These are phyloP conservation scores for Himalopsyche japonica DNA, from an alignment of 2,888 invertebrate genomes.

Conservation along the genomic window DNA sequence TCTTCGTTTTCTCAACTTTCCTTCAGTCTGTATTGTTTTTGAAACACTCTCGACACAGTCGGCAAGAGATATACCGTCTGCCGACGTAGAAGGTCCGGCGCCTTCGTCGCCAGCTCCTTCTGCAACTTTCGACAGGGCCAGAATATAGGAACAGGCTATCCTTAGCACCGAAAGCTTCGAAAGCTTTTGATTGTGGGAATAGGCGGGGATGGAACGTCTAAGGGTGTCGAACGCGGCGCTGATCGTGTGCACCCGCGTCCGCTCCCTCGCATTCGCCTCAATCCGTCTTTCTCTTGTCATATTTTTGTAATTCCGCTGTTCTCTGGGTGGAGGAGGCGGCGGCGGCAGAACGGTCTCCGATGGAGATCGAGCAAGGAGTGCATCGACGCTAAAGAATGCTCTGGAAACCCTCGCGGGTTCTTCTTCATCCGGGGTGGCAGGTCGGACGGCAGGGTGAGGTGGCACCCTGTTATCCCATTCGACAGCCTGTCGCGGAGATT, in stretches of 20 bases:
- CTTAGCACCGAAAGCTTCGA: constrained; percentile 90
- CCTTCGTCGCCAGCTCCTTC: constrained; percentile 75
- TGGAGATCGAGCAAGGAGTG: constrained; percentile 25
- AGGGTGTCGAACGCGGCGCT: constrained; percentile 93
- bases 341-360: constrained; percentile 27
- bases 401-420: background rate
- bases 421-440: constrained; percentile 48
- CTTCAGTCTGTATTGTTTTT: constrained; percentile 90
- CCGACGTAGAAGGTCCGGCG: constrained; percentile 45
- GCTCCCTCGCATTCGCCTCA: constrained; percentile 91
- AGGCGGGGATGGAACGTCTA: constrained; percentile 82
- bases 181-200: constrained; percentile 90
- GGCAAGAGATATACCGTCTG: constrained; percentile 65
- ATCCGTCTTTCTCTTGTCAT: constrained; percentile 92
- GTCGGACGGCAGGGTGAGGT: constrained; percentile 71
- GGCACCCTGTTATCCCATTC: constrained; percentile 47
- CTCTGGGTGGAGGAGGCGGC: constrained; percentile 49
- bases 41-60: constrained; percentile 86
- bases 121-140: constrained; percentile 79
- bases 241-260: constrained; percentile 92
- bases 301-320: constrained; percentile 90
- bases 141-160: constrained; percentile 92
- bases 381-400: constrained; percentile 28
- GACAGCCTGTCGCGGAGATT: constrained; percentile 43
- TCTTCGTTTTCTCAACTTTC: constrained; percentile 83